phyloP scores from a whole-genome alignment of 2,113 vertebrate genomes.

The Pelecanus crispus region DNA sequence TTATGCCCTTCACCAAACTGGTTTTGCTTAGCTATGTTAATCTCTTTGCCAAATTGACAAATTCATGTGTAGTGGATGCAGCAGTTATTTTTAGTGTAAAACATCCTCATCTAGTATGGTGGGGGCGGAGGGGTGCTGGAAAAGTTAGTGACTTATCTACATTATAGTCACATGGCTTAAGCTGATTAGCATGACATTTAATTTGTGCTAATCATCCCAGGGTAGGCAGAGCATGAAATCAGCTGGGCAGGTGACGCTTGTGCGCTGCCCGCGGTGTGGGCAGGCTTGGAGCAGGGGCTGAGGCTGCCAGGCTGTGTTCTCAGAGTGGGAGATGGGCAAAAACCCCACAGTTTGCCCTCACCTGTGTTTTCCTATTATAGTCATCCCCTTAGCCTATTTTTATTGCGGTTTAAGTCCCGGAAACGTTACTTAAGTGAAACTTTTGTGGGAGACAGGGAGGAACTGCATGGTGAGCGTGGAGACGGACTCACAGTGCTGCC shows the following conservation, averaged over 20 bases:
- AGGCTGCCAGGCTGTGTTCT: neutral
- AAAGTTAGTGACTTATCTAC: neutral
- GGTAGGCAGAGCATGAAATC: neutral
- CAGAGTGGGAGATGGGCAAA: neutral
- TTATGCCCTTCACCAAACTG: neutral
- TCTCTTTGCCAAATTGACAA: neutral
- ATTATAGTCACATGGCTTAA: neutral
- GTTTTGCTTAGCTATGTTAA: neutral
- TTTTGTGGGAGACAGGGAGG: neutral
- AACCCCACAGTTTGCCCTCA: neutral
- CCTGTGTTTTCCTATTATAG: neutral
- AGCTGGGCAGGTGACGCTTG: neutral
- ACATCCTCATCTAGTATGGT: neutral
- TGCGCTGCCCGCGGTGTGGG: accelerated
- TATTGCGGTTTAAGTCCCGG: neutral
- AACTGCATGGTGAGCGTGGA: accelerated
- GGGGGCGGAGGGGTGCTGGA: neutral
- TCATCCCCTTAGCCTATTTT: neutral
- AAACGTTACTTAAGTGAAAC: neutral
- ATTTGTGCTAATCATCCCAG: neutral
- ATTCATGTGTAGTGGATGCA: neutral
- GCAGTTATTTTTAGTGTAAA: neutral
- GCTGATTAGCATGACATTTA: neutral
- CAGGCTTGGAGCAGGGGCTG: neutral
- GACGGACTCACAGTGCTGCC: neutral